Percentiles rank a stretch among this genome's conserved stretches.
These are phyloP conservation scores for Calliscelio sp. DNA, from an alignment of 2,888 invertebrate genomes.

Conservation along the genomic window DNA sequence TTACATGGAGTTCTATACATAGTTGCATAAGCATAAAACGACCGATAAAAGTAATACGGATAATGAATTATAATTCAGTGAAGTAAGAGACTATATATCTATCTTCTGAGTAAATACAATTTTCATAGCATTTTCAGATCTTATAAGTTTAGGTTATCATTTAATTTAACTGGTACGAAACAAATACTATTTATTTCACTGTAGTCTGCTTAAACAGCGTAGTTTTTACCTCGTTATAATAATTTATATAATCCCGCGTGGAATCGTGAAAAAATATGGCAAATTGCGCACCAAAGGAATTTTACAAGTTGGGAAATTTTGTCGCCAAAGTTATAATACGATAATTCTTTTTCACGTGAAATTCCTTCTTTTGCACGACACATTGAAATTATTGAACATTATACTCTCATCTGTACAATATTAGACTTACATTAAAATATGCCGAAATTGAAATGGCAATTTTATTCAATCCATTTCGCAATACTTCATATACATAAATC, in stretches of 20 bases:
- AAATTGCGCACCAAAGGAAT: constrained; percentile 2
- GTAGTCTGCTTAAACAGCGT: constrained; percentile 4
- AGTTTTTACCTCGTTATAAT: constrained; percentile 26
- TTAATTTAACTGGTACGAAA: neutral
- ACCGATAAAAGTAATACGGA: constrained; percentile 59
- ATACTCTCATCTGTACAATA: neutral
- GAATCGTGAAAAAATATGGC: constrained; percentile 3
- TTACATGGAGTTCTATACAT: constrained; percentile 24
- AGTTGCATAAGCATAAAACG: constrained; percentile 32
- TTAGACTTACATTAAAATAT: too few relatives aligned
- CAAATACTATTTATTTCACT: constrained; percentile 28
- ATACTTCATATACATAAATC: too few relatives aligned
- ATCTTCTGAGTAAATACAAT: constrained; percentile 15
- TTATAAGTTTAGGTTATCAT: neutral
- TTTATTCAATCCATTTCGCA: too few relatives aligned
- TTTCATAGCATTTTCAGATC: constrained; percentile 2
- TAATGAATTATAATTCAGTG: constrained; percentile 51
- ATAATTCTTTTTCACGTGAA: neutral
- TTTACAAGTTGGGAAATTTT: neutral
- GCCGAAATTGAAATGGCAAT: too few relatives aligned
- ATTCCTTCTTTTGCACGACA: neutral
- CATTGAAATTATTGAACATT: constrained; percentile 7
- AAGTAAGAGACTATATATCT: constrained; percentile 40
- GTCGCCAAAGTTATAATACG: constrained; percentile 5
- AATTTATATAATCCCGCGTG: constrained; percentile 1